Evolutionary conservation across 2,797 vertebrate genomes (phyloP), one percentile per base, ranked within the genome.

Genomic region (Catamblyrhynchus diadema): DNA sequence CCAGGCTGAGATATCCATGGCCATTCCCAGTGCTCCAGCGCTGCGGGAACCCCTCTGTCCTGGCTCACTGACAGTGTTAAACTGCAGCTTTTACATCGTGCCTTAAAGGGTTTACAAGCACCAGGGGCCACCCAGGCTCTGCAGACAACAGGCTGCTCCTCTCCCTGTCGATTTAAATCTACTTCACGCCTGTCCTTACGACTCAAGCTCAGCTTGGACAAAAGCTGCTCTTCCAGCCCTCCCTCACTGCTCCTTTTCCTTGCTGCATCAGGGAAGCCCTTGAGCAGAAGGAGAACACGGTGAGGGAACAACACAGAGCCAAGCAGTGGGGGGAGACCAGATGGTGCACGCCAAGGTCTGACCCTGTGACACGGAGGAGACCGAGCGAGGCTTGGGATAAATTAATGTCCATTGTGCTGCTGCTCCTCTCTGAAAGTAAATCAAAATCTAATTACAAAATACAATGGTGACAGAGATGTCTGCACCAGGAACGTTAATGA

Each of bases 71-170:
- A 5, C 51, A 15, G 6, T 60, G 72, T 75, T 88, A 90, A 81
- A 91, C 9, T 25, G 37, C 9, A 15, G 93, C 64, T 90, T 93
- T 91, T 60, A 86, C 85, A 54, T 37, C 5, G 22, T 88, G 87
- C 87, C 89, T 91, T 90, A 90, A 94, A 91, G 93, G 96, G 88
- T 88, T 96, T 96, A 97, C 95, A 96, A 94, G 95, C 85, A 91
- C 47, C 50, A 71, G 53, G 37, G 96, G 94, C 96, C 94, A 96
- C 91, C 89, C 94, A 86, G 93, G 91, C 94, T 75, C 87, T 39
- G 54, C 69, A 44, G 67, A 67, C 35, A 89, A 84, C 86, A 85
- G 82, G 57, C 88, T 83, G 83, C 91, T 91, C 87, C 54, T 88
- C 24, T 2, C 77, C 62, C 80, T 5, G 5, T 42, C 11, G 1